Conservation (phyloP, 1,140 invertebrate genomes). For the Bombus pascuorum region DNA sequence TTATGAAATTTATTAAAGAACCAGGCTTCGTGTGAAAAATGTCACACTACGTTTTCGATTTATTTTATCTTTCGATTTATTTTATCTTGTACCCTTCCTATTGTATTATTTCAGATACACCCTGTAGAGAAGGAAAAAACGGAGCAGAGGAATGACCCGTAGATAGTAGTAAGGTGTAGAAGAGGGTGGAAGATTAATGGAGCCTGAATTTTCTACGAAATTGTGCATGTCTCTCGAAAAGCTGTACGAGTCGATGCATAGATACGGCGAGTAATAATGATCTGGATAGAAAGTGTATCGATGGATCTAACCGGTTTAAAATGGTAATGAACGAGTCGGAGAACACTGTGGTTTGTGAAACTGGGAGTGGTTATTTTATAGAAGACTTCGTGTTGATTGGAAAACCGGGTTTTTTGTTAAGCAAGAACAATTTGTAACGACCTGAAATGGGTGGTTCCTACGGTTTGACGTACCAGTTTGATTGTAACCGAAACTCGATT, state of each 20-base stretch:
- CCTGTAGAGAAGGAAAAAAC: too few relatives aligned
- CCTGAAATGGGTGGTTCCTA: neutral
- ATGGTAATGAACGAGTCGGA: neutral
- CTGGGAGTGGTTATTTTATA: neutral
- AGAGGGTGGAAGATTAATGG: constrained; percentile 57
- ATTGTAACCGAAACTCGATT: neutral
- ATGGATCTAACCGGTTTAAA: neutral
- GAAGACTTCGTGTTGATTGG: neutral
- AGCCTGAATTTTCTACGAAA: constrained; percentile 40
- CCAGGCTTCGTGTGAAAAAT: too few relatives aligned
- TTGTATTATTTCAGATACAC: too few relatives aligned
- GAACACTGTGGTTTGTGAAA: neutral
- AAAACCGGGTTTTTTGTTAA: neutral
- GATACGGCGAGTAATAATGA: constrained; percentile 12
- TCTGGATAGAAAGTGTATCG: neutral
- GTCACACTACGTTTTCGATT: too few relatives aligned
- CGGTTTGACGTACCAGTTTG: neutral
- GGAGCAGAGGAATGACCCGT: neutral
- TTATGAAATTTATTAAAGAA: too few relatives aligned
- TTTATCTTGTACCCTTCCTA: too few relatives aligned
- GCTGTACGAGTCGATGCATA: constrained; percentile 20
- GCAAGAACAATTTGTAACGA: constrained; percentile 7
- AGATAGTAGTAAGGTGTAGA: constrained; percentile 13
- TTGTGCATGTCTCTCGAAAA: constrained; percentile 24
- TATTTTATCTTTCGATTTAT: too few relatives aligned